These are phyloP conservation scores for Lichenostomus cassidix DNA, from an alignment of 2,113 vertebrate species.

Conservation along the genomic window DNA sequence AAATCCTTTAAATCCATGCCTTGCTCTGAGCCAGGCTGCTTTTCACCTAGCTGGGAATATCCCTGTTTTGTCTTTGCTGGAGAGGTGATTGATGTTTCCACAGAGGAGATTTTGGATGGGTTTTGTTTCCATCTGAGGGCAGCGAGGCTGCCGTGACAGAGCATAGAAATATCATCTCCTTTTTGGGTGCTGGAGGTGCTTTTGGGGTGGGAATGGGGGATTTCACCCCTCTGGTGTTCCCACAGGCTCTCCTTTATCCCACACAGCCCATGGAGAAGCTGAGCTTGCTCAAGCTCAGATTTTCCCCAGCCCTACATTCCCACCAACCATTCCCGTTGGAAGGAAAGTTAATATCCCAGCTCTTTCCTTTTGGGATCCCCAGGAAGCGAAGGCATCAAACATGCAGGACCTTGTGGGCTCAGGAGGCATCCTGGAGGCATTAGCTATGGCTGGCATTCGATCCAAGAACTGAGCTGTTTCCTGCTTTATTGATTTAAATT, in stretches of 20 bases:
- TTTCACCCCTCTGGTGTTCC: background rate
- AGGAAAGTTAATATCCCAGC: conserved; percentile 37
- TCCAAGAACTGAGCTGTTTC: conserved; percentile 40
- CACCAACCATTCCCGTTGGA: background rate
- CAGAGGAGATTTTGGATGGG: background rate
- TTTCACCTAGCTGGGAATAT: background rate
- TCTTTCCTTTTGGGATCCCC: conserved; percentile 34
- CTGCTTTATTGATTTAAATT: background rate
- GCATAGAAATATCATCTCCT: background rate
- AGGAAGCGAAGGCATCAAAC: background rate
- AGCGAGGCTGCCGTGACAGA: fast-evolving
- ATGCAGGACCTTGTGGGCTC: conserved; percentile 44
- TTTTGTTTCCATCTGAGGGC: background rate
- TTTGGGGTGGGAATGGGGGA: background rate
- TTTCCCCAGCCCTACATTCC: background rate
- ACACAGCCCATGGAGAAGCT: background rate
- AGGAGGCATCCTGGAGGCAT: conserved; percentile 63
- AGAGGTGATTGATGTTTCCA: background rate
- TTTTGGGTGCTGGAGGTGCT: background rate
- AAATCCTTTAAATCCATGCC: background rate
- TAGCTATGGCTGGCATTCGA: conserved; percentile 63
- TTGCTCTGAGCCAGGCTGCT: background rate
- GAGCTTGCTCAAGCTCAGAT: background rate
- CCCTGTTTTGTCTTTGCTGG: background rate
- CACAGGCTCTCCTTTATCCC: background rate